phyloP scores from a whole-genome alignment of 2,888 invertebrate species.

The Cantharis rufa region DNA sequence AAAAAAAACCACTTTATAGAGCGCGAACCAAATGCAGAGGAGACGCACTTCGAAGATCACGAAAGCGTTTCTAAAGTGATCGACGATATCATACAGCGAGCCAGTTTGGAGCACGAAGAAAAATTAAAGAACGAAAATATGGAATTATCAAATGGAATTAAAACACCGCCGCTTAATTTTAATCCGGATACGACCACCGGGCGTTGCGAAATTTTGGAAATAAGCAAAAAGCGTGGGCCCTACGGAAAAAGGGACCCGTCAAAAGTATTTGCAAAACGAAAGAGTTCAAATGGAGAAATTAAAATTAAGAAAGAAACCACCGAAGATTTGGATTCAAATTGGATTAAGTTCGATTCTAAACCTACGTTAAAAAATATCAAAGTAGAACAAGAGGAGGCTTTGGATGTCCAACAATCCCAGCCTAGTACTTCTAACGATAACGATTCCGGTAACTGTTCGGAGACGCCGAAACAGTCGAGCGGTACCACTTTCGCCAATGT shows the following conservation, averaged over 20 bases:
- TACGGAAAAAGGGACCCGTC: slow-evolving; percentile 16
- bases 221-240: slow-evolving; percentile 16
- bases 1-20: neutral
- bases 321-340: slow-evolving; percentile 9
- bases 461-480: neutral
- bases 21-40: slow-evolving; percentile 7
- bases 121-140: slow-evolving; percentile 16
- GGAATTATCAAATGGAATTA: slow-evolving; percentile 6
- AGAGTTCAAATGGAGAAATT: neutral
- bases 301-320: neutral
- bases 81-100: slow-evolving; percentile 51
- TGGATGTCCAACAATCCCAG: neutral
- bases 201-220: slow-evolving; percentile 9
- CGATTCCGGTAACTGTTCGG: neutral
- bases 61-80: slow-evolving; percentile 42
- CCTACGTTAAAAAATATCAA: neutral
- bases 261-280: neutral
- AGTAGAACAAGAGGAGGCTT: neutral
- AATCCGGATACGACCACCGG: slow-evolving; percentile 9
- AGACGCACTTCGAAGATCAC: slow-evolving; percentile 12
- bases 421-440: neutral
- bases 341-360: slow-evolving; percentile 14
- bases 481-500: slow-evolving; percentile 15
- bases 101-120: slow-evolving; percentile 50
- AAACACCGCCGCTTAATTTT: slow-evolving; percentile 19